Evolutionary conservation across 1,140 invertebrate species (phyloP), one percentile per base, ranked within the genome.

Genomic region (Drosophila murphyi): DNA sequence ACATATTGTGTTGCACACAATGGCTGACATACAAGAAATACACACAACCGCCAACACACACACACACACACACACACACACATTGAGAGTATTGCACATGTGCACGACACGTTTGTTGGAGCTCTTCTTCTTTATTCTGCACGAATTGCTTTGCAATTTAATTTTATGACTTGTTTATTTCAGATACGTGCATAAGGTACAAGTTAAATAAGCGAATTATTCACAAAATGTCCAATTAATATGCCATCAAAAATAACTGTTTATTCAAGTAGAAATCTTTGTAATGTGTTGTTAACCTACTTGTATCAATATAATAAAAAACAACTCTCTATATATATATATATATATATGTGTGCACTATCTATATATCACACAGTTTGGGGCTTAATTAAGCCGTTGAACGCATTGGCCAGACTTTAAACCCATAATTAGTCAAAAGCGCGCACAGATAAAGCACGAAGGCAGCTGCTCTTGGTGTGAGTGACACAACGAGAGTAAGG

Each of bases 381-480:
- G 59, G 54, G 67, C 43, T 80, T 87, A 87, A 87, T 87, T 88
- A 88, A 83, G 72, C 82, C 76, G 82, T 87, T 87, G 76, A 88
- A 77, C 69, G 80, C 83, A 56, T 10, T 43, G 41, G 56, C 39
- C 50, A 60, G 72, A 69, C 65, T 74, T 81, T 87, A 72, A 74
- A 88, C 72, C 72, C 76, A 77, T 88, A 87, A 87, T 87, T 87
- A 87, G 83, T 88, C 80, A 87, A 71, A 87, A 83, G 83, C 61
- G 52, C 43, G 62, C 41, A 43, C 35, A 83, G 82, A 87, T 87
- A 82, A 77, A 82, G 83, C 82, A 87, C 83, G 85, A 60, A 20
- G 20, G 20, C 20, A 20, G 20, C 20, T 20, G 20, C 20, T 20
- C 20, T 20, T 20, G 20, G 20, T 20, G 20, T 20, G 20, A 20